Evolutionary conservation across 2,113 vertebrate species (phyloP).

Genomic region (Aythya baeri): DNA sequence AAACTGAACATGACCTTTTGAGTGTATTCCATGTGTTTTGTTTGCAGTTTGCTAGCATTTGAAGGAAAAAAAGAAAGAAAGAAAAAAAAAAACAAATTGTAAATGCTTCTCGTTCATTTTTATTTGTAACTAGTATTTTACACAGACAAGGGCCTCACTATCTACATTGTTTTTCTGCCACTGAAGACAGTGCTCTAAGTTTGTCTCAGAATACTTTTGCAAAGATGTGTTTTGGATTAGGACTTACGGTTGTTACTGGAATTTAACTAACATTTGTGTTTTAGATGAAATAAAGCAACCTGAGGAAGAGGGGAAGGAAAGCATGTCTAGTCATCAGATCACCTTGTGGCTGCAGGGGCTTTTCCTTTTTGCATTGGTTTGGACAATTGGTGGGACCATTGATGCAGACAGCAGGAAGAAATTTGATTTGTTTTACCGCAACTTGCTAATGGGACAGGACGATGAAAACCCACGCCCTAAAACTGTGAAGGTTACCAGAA

Average conservation of each 20-base stretch:
- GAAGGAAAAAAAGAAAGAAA: background rate
- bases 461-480: constrained; percentile 82
- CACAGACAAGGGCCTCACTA: background rate
- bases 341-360: constrained; percentile 88
- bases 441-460: constrained; percentile 80
- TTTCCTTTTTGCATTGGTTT: constrained; percentile 90
- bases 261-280: constrained; percentile 13
- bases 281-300: constrained; percentile 84
- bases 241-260: background rate
- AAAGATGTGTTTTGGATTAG: background rate
- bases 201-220: background rate
- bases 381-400: constrained; percentile 88
- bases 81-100: background rate
- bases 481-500: constrained; percentile 86
- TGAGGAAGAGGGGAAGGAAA: constrained; percentile 57
- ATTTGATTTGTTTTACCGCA: constrained; percentile 89
- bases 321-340: constrained; percentile 84
- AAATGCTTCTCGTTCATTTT: background rate
- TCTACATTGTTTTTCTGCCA: background rate
- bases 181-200: background rate
- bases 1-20: background rate
- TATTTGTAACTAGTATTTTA: background rate
- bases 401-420: constrained; percentile 85
- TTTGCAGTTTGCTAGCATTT: background rate
- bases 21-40: background rate